Conservation (phyloP, 1,140 invertebrate genomes). For the Calliphora vicina region DNA sequence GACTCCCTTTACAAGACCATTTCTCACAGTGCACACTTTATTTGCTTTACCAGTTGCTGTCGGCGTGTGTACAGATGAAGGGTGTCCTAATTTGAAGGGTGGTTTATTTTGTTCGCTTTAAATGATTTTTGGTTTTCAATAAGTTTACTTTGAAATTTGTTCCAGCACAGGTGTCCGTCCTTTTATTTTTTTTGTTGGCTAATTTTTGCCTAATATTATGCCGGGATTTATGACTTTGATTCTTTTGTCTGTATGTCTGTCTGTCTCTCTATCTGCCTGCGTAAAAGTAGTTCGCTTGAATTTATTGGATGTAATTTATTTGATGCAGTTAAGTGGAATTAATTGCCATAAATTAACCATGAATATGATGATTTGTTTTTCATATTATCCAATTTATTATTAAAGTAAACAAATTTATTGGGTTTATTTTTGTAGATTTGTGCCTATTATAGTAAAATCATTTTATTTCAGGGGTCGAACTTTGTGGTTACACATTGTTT, state of each 20-base stretch:
- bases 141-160: neutral
- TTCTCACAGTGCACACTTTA: neutral
- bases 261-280: neutral
- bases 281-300: neutral
- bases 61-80: neutral
- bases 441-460: neutral
- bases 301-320: neutral
- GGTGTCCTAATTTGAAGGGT: conserved; percentile 8
- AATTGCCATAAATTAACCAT: conserved; percentile 8
- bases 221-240: neutral
- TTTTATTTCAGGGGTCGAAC: too few species aligned
- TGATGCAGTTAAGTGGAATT: conserved; percentile 1
- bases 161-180: conserved; percentile 1
- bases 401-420: neutral
- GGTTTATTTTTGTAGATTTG: neutral
- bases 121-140: conserved; percentile 1
- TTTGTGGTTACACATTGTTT: too few species aligned
- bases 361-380: conserved; percentile 10
- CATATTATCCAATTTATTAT: neutral
- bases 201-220: neutral
- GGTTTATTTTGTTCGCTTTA: conserved; percentile 1
- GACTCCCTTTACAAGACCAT: too few species aligned
- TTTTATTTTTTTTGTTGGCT: neutral
- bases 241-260: neutral
- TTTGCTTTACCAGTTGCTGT: neutral